Conservation (phyloP, 2,797 vertebrate species). For the Gambelia wislizenii region DNA sequence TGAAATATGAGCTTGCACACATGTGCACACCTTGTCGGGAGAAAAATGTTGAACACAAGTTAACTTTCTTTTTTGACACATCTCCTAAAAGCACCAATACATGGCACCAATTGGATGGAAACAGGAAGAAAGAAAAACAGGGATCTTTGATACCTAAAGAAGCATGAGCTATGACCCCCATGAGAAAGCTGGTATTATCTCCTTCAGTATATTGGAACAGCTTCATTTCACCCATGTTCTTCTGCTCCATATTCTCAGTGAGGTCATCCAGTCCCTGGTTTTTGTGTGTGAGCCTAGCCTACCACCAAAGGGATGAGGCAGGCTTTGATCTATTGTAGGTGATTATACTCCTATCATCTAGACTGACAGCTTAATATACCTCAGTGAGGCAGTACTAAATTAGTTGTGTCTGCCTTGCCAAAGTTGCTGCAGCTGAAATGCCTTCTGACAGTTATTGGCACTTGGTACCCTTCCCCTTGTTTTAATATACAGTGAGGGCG, state of each 20-base stretch:
- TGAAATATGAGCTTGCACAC: not conserved
- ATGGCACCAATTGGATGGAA: not conserved
- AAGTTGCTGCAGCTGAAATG: conserved; percentile 60
- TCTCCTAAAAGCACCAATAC: not conserved
- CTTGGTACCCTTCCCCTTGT: conserved; percentile 20
- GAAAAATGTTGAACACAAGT: not conserved
- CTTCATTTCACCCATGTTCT: accelerated
- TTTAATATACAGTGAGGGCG: not conserved
- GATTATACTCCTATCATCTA: conserved; percentile 71
- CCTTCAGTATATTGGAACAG: not conserved
- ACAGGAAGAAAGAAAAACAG: not conserved
- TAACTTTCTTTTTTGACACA: not conserved
- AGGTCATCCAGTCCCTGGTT: conserved; percentile 8
- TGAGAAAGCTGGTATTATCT: not conserved
- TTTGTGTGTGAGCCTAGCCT: not conserved
- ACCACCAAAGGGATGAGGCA: not conserved
- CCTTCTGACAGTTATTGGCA: conserved; percentile 67
- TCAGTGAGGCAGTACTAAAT: conserved; percentile 51
- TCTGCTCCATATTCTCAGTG: accelerated
- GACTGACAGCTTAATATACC: conserved; percentile 71
- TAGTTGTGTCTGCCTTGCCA: conserved; percentile 69
- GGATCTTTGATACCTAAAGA: not conserved
- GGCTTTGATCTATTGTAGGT: conserved; percentile 65
- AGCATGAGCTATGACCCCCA: accelerated
- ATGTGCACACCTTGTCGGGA: not conserved